A percentile compares a stretch with the other conserved stretches of the same genome.
These are phyloP conservation scores for Malthinus seriepunctatus DNA, from an alignment of 2,888 invertebrate genomes.

Conservation along the genomic window DNA sequence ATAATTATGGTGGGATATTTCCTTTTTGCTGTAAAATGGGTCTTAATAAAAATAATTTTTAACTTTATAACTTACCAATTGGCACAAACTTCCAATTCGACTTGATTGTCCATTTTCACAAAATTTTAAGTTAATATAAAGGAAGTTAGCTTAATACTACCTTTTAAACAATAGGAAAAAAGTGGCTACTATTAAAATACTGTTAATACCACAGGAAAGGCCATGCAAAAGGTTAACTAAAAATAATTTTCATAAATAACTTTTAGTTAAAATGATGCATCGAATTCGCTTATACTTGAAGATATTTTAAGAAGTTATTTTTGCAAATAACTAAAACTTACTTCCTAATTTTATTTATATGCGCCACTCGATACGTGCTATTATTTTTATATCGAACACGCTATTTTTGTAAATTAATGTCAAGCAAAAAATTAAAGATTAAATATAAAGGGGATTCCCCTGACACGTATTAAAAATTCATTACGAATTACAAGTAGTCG, in stretches of 20 bases:
- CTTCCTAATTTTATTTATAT: conserved; percentile 13
- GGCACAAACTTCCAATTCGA: conserved; percentile 55
- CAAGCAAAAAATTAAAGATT: too few relatives aligned
- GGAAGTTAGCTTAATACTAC: conserved; percentile 2
- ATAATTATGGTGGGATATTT: conserved; percentile 69
- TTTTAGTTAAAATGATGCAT: conserved; percentile 1
- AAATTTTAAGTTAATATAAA: not conserved
- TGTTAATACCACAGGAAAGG: conserved; percentile 26
- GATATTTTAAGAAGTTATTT: conserved; percentile 17
- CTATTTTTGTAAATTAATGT: too few relatives aligned
- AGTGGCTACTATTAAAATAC: conserved; percentile 7
- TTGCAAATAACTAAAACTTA: conserved; percentile 17
- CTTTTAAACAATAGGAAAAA: conserved; percentile 8
- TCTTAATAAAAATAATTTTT: conserved; percentile 4
- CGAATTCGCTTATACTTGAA: conserved; percentile 7
- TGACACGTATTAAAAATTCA: too few relatives aligned
- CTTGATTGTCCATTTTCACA: conserved; percentile 26
- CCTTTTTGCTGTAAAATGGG: conserved; percentile 62
- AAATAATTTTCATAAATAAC: conserved; percentile 19
- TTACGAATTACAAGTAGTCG: too few relatives aligned
- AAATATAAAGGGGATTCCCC: too few relatives aligned
- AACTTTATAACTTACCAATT: conserved; percentile 58
- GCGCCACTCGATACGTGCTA: not conserved
- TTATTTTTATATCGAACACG: not conserved
- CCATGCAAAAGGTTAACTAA: conserved; percentile 28